Percentiles rank a stretch among this genome's conserved stretches.
Evolutionary conservation across 2,797 vertebrate genomes (phyloP).

Genomic region (Eupleurogrammus muticus): DNA sequence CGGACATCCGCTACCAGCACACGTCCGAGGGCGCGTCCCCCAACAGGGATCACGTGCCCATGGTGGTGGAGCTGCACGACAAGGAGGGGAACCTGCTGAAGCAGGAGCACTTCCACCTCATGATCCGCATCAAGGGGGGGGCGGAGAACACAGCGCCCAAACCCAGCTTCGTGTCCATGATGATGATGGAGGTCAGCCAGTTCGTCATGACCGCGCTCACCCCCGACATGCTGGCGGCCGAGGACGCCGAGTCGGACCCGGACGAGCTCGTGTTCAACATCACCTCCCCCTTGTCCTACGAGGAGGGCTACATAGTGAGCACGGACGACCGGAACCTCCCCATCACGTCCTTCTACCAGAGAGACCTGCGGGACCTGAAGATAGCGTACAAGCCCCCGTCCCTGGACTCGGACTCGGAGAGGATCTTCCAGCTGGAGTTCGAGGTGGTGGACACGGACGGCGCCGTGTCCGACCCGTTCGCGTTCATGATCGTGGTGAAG

Average conservation of each 20-base stretch:
- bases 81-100: conserved; percentile 87
- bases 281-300: conserved; percentile 89
- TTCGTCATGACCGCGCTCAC: conserved; percentile 96
- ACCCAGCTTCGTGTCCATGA: conserved; percentile 95
- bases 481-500: conserved; percentile 96
- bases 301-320: conserved; percentile 94
- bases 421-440: conserved; percentile 93
- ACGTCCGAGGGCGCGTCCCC: conserved; percentile 87
- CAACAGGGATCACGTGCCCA: conserved; percentile 93
- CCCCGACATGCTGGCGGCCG: conserved; percentile 92
- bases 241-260: conserved; percentile 89
- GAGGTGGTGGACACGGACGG: conserved; percentile 93
- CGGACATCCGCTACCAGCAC: conserved; percentile 90
- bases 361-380: conserved; percentile 90
- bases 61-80: conserved; percentile 91
- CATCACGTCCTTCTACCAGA: conserved; percentile 93
- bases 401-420: conserved; percentile 90
- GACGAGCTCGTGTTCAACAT: conserved; percentile 94
- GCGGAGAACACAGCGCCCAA: conserved; percentile 91
- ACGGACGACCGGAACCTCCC: conserved; percentile 95
- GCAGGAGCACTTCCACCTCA: conserved; percentile 93
- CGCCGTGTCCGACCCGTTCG: conserved; percentile 91
- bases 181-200: conserved; percentile 98
- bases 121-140: conserved; percentile 90
- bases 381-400: conserved; percentile 93